Evolutionary conservation across 2,888 invertebrate genomes (phyloP), one percentile per base, ranked within the genome.

Genomic region (Agrypnus murinus): DNA sequence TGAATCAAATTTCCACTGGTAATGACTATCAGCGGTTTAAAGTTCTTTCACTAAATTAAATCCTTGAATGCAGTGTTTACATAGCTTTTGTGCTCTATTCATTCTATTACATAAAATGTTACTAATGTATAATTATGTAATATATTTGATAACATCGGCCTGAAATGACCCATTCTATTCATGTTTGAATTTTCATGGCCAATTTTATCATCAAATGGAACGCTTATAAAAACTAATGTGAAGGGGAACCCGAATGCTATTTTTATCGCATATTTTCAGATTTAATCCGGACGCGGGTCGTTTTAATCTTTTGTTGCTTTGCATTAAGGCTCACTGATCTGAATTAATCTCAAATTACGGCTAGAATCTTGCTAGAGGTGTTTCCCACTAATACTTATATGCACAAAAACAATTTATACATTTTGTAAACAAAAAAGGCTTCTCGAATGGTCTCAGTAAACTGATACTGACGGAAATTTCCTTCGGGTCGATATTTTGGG

Each of bases 181-280:
- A 10, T 19, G 46, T 19, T 19, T 10, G 19, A 9, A 46, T 46
- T 19, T 46, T 19, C 46, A 19, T 46, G 7, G 8, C 12, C 10
- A 25, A 36, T 55, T 55, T 55, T 36, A 55, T 55, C 55, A 14
- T 55, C 55, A 36, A 55, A 17, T 10, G 19, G 10, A 10, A 14
- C 12, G 31, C 14, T 25, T 25, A 53, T 53, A 53, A 53, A 50
- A 36, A 36, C 55, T 55, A 55, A 55, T 36, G 36, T 31, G 25
- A 36, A 7, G 17, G 36, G 36, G 15, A 17, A 55, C 7, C 48
- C 2, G 7, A 6, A 36, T 15, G 14, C 36, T 36, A 55, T 55
- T 55, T 55, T 55, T 55, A 55, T 55, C 55, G 14, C 36, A 55
- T 53, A 53, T 55, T 36, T 36, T 36, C 17, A 55, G 36, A 55